These are phyloP conservation scores for Haemorhous mexicanus DNA, from an alignment of 2,113 vertebrate species.

Conservation along the genomic window DNA sequence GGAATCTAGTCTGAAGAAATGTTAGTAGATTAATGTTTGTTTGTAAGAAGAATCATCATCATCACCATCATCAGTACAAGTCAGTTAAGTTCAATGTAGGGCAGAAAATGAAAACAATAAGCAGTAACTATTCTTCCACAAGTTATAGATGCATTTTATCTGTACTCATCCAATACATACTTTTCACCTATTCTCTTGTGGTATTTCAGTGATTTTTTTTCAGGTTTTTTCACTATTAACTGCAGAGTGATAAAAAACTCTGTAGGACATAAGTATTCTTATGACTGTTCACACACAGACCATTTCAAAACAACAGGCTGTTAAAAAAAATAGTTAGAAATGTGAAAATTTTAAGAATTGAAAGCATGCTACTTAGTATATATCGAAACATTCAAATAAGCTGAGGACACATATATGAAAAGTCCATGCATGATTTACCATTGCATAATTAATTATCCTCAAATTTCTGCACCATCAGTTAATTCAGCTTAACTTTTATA, in stretches of 20 bases:
- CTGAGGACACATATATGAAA: neutral
- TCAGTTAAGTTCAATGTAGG: neutral
- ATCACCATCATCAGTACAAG: neutral
- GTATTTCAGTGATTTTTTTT: neutral
- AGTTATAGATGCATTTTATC: neutral
- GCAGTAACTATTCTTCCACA: neutral
- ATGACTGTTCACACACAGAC: neutral
- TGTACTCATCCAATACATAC: neutral
- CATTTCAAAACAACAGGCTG: neutral
- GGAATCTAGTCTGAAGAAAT: neutral
- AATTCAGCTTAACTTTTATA: neutral
- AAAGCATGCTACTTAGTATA: neutral
- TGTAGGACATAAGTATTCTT: neutral
- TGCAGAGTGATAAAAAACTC: neutral
- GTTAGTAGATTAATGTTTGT: neutral
- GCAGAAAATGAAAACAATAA: neutral
- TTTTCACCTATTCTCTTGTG: neutral
- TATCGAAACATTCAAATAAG: neutral
- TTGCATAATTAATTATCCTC: neutral
- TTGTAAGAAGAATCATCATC: neutral
- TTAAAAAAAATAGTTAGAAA: neutral
- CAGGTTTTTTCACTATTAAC: neutral
- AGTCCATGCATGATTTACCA: neutral
- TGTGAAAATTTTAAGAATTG: neutral
- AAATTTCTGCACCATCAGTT: neutral